Conservation (phyloP, 2,797 vertebrate species). For the Tapera naevia region DNA sequence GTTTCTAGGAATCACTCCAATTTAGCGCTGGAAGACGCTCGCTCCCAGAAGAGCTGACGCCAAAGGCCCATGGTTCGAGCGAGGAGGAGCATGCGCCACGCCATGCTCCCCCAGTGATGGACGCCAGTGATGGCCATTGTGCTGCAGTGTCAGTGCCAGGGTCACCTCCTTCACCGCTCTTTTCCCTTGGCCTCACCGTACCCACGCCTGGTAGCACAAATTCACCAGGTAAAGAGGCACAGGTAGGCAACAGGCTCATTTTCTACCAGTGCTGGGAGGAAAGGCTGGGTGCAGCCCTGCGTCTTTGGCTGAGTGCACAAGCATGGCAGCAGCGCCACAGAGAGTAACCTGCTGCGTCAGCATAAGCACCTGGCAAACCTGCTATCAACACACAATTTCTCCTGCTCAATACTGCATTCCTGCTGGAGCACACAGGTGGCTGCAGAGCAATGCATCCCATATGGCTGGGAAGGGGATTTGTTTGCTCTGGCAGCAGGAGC, state of each 20-base stretch:
- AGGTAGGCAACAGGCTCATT: background rate
- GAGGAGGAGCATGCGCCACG: background rate
- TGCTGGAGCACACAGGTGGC: background rate
- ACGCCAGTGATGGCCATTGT: rapidly evolving
- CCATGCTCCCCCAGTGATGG: background rate
- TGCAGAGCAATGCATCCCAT: background rate
- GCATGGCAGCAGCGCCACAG: rapidly evolving
- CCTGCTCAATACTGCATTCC: background rate
- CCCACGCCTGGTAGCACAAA: background rate
- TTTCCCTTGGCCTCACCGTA: background rate
- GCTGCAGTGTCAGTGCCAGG: background rate
- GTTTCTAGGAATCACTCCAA: slow-evolving; percentile 28
- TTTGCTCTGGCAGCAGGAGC: background rate
- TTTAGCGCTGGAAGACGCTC: background rate
- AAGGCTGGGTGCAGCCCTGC: background rate
- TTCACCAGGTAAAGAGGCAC: background rate
- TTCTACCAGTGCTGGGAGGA: background rate
- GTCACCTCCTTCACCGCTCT: background rate
- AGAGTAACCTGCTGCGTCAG: background rate
- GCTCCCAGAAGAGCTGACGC: background rate
- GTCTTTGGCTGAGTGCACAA: background rate
- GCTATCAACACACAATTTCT: background rate
- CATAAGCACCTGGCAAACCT: background rate
- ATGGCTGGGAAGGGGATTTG: background rate
- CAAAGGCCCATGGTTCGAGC: background rate